Evolutionary conservation across 2,888 invertebrate species (phyloP), one percentile per base, ranked within the genome.

Genomic region (Drosophila falleni): DNA sequence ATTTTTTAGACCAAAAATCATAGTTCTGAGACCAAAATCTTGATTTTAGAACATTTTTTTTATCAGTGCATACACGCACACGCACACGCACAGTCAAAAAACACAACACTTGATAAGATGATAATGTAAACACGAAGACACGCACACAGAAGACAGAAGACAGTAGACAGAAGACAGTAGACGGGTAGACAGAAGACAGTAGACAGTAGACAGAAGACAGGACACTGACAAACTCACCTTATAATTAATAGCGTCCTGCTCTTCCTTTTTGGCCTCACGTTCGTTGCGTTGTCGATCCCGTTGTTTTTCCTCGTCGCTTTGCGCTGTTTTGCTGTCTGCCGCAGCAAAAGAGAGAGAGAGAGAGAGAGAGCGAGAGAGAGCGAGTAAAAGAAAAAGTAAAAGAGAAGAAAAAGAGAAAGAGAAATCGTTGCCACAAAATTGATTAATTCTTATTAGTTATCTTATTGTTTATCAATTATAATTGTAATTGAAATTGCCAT

Each of bases 271-370:
- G 56, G 91, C 91, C 82, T 93, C 93, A 60, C 93, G 91, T 74
- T 93, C 93, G 90, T 91, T 92, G 72, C 93, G 91, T 80, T 93
- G 93, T 60, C 93, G 90, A 89, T 93, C 93, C 73, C 93, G 92
- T 77, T 93, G 92, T 75, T 93, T 93, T 78, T 93, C 93, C 87
- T 93, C 93, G 92, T 93, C 93, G 74, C 92, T 93, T 90, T 93
- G 93, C 84, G 93, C 89, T 90, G 92, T 92, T 90, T 93, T 93
- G 91, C 92, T 92, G 85, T 92, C 93, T 93, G 87, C 59, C 67
- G 58, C 66, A 44, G 15, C 59, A 62, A 29, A 50, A 13, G 29
- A 39, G 13, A 41, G 15, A 39, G 9, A 47, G 47, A 31, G 31
- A 49, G 49, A n/a, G n/a, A n/a, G n/a, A n/a, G n/a, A n/a, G n/a